Base-by-base conservation (phyloP, 1,140 invertebrate species). In the Panulirus ornatus region DNA sequence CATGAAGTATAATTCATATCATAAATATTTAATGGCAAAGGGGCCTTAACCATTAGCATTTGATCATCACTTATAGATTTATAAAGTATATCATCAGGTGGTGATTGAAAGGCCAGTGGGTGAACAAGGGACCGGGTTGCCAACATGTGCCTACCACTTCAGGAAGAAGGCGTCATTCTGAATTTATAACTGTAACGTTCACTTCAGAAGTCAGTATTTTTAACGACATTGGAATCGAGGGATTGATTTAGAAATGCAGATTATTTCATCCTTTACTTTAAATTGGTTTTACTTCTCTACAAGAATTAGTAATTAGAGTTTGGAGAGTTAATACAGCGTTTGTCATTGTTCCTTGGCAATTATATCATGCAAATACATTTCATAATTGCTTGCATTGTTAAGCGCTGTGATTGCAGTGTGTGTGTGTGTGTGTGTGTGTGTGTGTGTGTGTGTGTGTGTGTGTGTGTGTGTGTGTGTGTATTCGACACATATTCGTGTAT, bases 331-430 rank as follows among this genome's bases (percentile, higher is more conserved):
- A 85, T 85, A 42, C 83, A 34, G 71, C 66, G 83, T 85, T 73
- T 71, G 83, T 85, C 83, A 75, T 73, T 73, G 83, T 73, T 71
- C 66, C 42, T 16, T 44, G 75, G 36, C 83, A 85, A 85, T 85
- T 85, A 85, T 73, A 85, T 85, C 83, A 85, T 85, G 83, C 83
- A 85, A 85, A 85, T 85, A 85, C 83, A 22, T 75, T 47, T 85
- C 83, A 85, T 85, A 85, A 75, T 85, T 85, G 83, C 83, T 85
- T 85, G 83, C 83, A 85, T 85, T 85, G 83, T 85, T 85, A 85
- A 85, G 47, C 83, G 66, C 27, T 85, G 42, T 75, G 83, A 75
- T 85, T 85, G 83, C 66, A 40, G 40, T 85, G 34, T 44, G 70
- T 63, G 5, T 51, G 76, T 54, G n/a, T 83, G 79, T 66, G 51